Evolutionary conservation across 2,888 invertebrate genomes (phyloP).

Genomic region (Euphydryas editha): DNA sequence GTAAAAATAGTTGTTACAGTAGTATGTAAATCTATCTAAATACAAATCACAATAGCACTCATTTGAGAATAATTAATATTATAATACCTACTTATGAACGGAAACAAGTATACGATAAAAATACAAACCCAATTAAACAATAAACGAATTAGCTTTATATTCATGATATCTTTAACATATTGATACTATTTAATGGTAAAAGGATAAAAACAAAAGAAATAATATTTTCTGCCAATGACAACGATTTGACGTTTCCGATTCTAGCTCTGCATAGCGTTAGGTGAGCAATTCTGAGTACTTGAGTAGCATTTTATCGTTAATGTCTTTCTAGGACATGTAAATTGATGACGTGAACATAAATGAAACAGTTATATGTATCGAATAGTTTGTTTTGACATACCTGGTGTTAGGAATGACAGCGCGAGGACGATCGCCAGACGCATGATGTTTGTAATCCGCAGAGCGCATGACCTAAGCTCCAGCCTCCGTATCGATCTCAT

Average conservation of each 20-base stretch:
- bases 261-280: background rate
- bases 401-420: conserved; percentile 67
- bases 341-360: conserved; percentile 5
- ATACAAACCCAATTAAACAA: background rate
- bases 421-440: conserved; percentile 70
- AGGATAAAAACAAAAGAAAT: conserved; percentile 4
- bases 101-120: too few relatives aligned
- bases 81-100: too few relatives aligned
- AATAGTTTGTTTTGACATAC: conserved; percentile 64
- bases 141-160: background rate
- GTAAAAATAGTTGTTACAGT: too few relatives aligned
- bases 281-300: background rate
- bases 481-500: conserved; percentile 76
- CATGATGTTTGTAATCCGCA: conserved; percentile 66
- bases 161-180: background rate
- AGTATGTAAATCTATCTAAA: too few relatives aligned
- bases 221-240: conserved; percentile 23
- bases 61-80: too few relatives aligned
- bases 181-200: conserved; percentile 1
- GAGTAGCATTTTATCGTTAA: background rate
- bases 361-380: conserved; percentile 6
- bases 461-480: conserved; percentile 71
- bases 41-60: background rate
- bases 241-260: conserved; percentile 23
- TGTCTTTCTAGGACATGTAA: background rate